Evolutionary conservation across 2,888 invertebrate species (phyloP).

Genomic region (Lepidocyrtoides sp.): DNA sequence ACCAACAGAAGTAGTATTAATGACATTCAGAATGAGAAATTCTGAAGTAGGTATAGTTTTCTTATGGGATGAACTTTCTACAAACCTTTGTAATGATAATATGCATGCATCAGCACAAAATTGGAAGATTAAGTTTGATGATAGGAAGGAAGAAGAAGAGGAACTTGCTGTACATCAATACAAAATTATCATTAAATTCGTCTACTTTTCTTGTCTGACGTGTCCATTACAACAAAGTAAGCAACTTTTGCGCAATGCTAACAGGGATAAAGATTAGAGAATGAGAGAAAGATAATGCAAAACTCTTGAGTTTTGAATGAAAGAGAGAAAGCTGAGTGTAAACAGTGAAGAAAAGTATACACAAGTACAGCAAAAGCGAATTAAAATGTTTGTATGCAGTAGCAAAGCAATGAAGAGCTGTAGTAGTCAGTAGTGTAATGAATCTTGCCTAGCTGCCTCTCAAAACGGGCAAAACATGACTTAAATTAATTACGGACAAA

Average conservation of each 20-base stretch:
- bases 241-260: neutral
- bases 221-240: neutral
- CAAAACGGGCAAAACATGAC: slow-evolving; percentile 60
- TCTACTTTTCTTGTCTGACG: neutral
- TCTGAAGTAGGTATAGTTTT: too few species aligned
- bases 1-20: too few species aligned
- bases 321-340: neutral
- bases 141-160: too few species aligned
- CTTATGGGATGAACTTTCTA: too few species aligned
- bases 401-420: neutral
- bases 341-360: too few species aligned
- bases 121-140: too few species aligned
- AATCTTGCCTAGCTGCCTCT: neutral
- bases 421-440: neutral
- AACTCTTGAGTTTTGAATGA: neutral
- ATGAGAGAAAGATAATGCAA: neutral
- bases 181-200: too few species aligned
- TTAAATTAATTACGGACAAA: slow-evolving; percentile 69
- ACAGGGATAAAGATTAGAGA: neutral
- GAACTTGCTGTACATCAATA: too few species aligned
- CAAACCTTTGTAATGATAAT: too few species aligned
- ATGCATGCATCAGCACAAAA: too few species aligned
- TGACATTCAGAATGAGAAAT: too few species aligned
- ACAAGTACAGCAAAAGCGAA: too few species aligned
- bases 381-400: neutral